These are phyloP conservation scores for Pelecanoides urinatrix DNA, from an alignment of 2,113 vertebrate species.

Conservation along the genomic window DNA sequence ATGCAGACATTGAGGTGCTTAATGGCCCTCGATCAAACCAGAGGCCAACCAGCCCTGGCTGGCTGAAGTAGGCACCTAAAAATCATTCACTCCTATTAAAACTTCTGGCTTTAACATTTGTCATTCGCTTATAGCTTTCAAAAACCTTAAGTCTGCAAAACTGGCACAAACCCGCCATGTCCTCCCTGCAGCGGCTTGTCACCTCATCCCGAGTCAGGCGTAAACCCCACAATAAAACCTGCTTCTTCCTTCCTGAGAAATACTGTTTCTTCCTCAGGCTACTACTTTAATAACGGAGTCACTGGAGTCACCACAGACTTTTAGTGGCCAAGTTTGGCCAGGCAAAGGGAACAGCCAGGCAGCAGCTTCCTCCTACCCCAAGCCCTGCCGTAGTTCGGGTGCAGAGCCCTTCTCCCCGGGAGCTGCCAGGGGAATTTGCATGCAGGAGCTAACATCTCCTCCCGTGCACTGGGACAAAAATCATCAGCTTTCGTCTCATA, in stretches of 20 bases:
- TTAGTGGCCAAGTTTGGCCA: not conserved
- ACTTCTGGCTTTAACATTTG: accelerated
- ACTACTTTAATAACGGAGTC: not conserved
- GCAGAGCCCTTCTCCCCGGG: not conserved
- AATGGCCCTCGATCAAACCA: not conserved
- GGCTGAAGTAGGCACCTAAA: not conserved
- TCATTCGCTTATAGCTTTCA: not conserved
- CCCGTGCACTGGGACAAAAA: not conserved
- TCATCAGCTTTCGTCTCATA: not conserved
- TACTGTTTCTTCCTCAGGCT: not conserved
- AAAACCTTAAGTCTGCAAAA: not conserved
- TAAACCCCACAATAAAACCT: not conserved
- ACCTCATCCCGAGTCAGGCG: not conserved
- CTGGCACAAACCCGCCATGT: not conserved
- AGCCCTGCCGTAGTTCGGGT: not conserved
- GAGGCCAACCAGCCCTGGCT: not conserved
- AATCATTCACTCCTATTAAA: not conserved
- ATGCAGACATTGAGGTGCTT: not conserved
- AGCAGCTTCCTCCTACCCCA: not conserved
- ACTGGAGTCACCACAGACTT: not conserved
- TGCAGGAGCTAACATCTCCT: not conserved
- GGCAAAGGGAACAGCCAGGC: accelerated
- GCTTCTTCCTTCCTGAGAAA: not conserved
- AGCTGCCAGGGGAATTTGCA: not conserved
- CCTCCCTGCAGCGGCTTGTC: not conserved